These are phyloP conservation scores for Pelobates cultripes DNA, from an alignment of 2,797 vertebrate genomes.

Conservation along the genomic window DNA sequence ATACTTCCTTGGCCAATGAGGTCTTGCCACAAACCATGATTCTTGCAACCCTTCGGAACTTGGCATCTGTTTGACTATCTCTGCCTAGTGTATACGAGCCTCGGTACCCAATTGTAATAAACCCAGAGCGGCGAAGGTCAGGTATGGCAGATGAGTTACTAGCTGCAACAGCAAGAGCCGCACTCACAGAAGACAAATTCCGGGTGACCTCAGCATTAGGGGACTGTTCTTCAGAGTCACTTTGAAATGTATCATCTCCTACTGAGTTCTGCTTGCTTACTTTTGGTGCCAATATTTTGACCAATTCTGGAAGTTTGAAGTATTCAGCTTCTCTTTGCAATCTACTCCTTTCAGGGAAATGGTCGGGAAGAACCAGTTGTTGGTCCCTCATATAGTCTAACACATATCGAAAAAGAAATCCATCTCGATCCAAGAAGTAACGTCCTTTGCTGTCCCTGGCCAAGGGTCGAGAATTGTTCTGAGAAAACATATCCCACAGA, in stretches of 20 bases:
- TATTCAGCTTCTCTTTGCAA: slow-evolving; percentile 90
- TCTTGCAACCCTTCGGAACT: slow-evolving; percentile 88
- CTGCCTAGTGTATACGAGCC: slow-evolving; percentile 90
- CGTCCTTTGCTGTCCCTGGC: slow-evolving; percentile 90
- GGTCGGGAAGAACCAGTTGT: slow-evolving; percentile 88
- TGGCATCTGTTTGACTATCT: slow-evolving; percentile 90
- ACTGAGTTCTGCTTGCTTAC: slow-evolving; percentile 84
- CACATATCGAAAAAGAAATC: slow-evolving; percentile 92
- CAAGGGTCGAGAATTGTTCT: slow-evolving; percentile 76
- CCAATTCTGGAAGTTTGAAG: slow-evolving; percentile 87
- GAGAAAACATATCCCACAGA: slow-evolving; percentile 89
- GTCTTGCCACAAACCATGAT: slow-evolving; percentile 94
- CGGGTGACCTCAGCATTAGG: slow-evolving; percentile 63
- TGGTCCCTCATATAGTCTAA: slow-evolving; percentile 89
- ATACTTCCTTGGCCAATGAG: slow-evolving; percentile 90
- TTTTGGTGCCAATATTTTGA: slow-evolving; percentile 79
- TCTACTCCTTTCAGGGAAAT: slow-evolving; percentile 87
- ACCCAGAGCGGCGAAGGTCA: slow-evolving; percentile 77
- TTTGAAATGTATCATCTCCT: slow-evolving; percentile 81
- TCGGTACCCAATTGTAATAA: slow-evolving; percentile 90
- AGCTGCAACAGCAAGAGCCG: slow-evolving; percentile 56
- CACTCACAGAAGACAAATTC: slow-evolving; percentile 66
- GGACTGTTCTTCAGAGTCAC: slow-evolving; percentile 83
- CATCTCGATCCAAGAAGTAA: slow-evolving; percentile 90
- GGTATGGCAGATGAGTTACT: slow-evolving; percentile 34